Evolutionary conservation across 2,888 invertebrate species (phyloP).

Genomic region (Rapana venosa): DNA sequence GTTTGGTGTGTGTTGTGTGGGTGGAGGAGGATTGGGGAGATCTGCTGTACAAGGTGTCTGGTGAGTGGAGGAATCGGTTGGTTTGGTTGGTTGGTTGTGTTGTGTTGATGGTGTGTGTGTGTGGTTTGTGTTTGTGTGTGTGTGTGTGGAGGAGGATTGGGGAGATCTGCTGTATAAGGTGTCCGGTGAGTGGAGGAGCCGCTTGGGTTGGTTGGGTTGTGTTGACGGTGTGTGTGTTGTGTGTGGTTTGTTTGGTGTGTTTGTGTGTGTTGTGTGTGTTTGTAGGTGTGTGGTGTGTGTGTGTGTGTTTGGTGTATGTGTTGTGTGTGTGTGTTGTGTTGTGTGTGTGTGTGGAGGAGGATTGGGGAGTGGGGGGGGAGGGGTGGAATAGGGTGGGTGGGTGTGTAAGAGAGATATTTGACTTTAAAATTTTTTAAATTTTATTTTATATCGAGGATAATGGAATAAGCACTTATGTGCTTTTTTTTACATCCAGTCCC

Average conservation of each 20-base stretch:
- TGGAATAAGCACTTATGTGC: too few relatives aligned
- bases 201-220: too few relatives aligned
- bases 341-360: not conserved
- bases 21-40: constrained; percentile 83
- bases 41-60: constrained; percentile 95
- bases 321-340: not conserved
- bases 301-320: too few relatives aligned
- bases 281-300: too few relatives aligned
- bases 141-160: not conserved
- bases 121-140: not conserved
- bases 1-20: not conserved
- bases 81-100: not conserved
- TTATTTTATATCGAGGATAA: too few relatives aligned
- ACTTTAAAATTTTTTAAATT: too few relatives aligned
- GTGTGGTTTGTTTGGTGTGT: not conserved
- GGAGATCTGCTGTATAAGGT: too few relatives aligned
- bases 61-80: constrained; percentile 78
- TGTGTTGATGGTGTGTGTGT: not conserved
- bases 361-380: too few relatives aligned
- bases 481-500: too few relatives aligned
- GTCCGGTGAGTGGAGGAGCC: not conserved
- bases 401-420: too few relatives aligned
- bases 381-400: too few relatives aligned
- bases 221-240: not conserved
- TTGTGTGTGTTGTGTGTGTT: not conserved